These are phyloP conservation scores for Beroe ovata DNA, from an alignment of 37 sponge, comb jelly and placozoan genomes.

Conservation along the genomic window DNA sequence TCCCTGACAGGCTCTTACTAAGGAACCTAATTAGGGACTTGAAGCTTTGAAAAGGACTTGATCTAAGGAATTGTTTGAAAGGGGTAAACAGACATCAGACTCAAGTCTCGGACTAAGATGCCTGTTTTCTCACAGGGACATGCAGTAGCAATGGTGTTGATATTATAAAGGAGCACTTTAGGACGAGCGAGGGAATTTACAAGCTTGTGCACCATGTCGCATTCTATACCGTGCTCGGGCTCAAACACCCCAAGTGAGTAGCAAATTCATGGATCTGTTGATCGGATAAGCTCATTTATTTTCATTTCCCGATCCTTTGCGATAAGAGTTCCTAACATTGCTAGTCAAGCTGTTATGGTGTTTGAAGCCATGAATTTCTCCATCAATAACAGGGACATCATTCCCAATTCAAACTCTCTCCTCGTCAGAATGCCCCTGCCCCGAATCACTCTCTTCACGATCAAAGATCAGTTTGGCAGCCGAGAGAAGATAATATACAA, in stretches of 20 bases:
- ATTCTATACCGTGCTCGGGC: conserved; percentile 27
- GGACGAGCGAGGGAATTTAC: conserved; percentile 58
- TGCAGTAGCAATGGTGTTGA: conserved; percentile 52
- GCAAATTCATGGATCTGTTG: neutral
- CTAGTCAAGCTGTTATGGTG: too few relatives aligned
- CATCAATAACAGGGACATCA: too few relatives aligned
- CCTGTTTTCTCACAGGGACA: neutral
- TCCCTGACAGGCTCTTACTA: too few relatives aligned
- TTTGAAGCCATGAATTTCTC: too few relatives aligned
- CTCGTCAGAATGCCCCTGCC: conserved; percentile 56
- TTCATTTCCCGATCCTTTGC: too few relatives aligned
- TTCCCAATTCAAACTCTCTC: too few relatives aligned
- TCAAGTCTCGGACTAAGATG: neutral
- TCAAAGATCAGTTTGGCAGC: conserved; percentile 41
- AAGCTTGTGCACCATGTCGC: conserved; percentile 32
- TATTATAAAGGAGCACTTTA: conserved; percentile 47
- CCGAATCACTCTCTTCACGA: neutral
- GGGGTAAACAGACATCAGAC: too few relatives aligned
- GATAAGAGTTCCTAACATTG: too few relatives aligned
- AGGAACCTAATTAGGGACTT: too few relatives aligned
- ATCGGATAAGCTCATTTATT: too few relatives aligned
- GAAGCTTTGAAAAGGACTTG: too few relatives aligned
- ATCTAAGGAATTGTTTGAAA: too few relatives aligned
- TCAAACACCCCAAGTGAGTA: conserved; percentile 38
- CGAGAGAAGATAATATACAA: conserved; percentile 59